A percentile compares a stretch with the other conserved stretches of the same genome.
Evolutionary conservation across 92 coral and sea anemone species (phyloP).

Genomic region (Nematostella vectensis): DNA sequence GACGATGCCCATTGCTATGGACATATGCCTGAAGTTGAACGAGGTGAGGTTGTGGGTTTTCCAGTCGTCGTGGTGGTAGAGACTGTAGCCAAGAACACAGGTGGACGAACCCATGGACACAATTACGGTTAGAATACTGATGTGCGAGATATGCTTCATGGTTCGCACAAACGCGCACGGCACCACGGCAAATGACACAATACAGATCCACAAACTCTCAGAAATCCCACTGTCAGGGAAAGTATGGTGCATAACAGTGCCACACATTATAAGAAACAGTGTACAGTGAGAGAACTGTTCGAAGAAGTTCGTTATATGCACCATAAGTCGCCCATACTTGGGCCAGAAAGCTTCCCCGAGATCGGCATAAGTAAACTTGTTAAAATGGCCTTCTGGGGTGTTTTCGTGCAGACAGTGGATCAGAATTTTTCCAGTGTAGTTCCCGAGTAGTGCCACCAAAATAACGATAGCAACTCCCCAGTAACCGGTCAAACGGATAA

Average conservation of each 20-base stretch:
- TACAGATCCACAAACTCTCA: constrained; percentile 75
- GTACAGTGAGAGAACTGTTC: constrained; percentile 89
- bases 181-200: constrained; percentile 66
- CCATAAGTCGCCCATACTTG: constrained; percentile 71
- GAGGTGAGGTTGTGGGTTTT: constrained; percentile 58
- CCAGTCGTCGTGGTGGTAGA: constrained; percentile 59
- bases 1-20: constrained; percentile 78
- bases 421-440: constrained; percentile 80
- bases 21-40: constrained; percentile 64
- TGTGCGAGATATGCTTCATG: constrained; percentile 78
- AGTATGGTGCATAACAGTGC: constrained; percentile 80
- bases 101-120: constrained; percentile 77
- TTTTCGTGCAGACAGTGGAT: constrained; percentile 77
- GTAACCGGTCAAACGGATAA: constrained; percentile 75
- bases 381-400: constrained; percentile 56
- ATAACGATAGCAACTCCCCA: constrained; percentile 81
- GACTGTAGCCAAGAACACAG: constrained; percentile 66
- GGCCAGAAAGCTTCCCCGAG: constrained; percentile 90
- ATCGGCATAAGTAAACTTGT: constrained; percentile 68
- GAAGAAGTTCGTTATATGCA: constrained; percentile 75
- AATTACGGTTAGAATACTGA: constrained; percentile 71
- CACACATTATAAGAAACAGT: constrained; percentile 81
- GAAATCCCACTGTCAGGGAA: constrained; percentile 85
- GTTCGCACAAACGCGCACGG: constrained; percentile 75
- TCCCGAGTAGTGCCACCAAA: constrained; percentile 60